Evolutionary conservation across 2,888 invertebrate species (phyloP).

Genomic region (Stenoptilia bipunctidactyla): DNA sequence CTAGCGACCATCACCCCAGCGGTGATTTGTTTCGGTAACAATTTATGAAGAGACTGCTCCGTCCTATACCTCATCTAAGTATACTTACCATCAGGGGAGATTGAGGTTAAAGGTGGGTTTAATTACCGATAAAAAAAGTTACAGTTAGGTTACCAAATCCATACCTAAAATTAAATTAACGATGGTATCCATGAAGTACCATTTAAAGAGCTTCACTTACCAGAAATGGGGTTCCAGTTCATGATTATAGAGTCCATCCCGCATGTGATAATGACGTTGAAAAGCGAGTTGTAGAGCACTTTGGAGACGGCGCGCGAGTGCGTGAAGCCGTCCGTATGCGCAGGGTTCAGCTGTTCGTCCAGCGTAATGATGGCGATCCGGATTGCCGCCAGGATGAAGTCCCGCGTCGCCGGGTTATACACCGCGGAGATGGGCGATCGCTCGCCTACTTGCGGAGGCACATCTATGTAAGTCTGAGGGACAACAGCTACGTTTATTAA

Average conservation of each 20-base stretch:
- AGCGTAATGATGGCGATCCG: slow-evolving; percentile 75
- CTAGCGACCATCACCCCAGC: no score
- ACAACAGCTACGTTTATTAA: no score
- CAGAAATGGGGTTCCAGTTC: slow-evolving; percentile 84
- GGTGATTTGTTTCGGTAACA: no score
- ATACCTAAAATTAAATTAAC: neutral
- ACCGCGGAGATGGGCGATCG: slow-evolving; percentile 71
- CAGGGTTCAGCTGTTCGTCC: slow-evolving; percentile 75
- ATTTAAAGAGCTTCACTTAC: slow-evolving; percentile 22
- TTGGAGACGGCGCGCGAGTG: slow-evolving; percentile 79
- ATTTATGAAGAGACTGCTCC: no score
- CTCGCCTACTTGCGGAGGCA: slow-evolving; percentile 74
- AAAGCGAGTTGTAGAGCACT: slow-evolving; percentile 82
- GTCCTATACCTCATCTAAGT: no score
- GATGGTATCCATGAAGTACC: neutral
- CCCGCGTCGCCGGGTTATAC: slow-evolving; percentile 76
- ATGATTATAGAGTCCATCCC: slow-evolving; percentile 85
- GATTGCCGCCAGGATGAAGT: slow-evolving; percentile 75
- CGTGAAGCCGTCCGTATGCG: slow-evolving; percentile 80
- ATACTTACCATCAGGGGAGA: no score
- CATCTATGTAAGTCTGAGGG: slow-evolving; percentile 76
- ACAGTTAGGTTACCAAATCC: neutral
- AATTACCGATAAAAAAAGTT: no score
- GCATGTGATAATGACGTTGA: slow-evolving; percentile 80
- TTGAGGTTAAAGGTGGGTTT: no score